Conservation (phyloP, 2,113 vertebrate species). For the Arvicanthis niloticus region DNA sequence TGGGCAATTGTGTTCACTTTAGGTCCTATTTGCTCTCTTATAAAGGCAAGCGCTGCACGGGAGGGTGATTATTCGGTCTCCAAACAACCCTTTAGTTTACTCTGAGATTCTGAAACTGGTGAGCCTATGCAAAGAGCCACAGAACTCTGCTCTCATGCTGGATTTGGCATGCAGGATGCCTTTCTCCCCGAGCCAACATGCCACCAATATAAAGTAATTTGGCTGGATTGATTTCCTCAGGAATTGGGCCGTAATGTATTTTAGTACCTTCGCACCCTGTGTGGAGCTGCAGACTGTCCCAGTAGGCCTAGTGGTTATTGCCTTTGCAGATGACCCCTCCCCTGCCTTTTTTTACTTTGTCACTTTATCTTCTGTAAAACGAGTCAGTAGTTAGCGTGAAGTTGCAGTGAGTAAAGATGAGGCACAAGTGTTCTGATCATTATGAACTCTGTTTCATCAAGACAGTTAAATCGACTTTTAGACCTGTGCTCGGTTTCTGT, state of each 20-base stretch:
- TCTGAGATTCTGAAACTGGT: background rate
- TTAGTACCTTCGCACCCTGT: background rate
- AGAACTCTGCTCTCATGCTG: background rate
- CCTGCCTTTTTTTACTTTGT: background rate
- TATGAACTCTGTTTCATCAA: background rate
- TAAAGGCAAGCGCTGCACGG: conserved; percentile 40
- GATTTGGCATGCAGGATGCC: conserved; percentile 1
- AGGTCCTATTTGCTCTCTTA: conserved; percentile 46
- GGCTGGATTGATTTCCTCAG: conserved; percentile 64
- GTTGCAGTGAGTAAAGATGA: background rate
- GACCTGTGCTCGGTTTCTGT: background rate
- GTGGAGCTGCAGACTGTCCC: background rate
- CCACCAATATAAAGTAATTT: conserved; percentile 49
- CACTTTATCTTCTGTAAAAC: conserved; percentile 42
- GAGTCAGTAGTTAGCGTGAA: background rate
- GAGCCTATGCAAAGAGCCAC: background rate
- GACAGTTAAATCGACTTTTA: background rate
- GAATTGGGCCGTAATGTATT: conserved; percentile 30
- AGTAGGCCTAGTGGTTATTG: background rate
- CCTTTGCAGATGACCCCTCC: background rate
- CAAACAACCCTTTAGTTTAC: background rate
- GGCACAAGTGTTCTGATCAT: background rate
- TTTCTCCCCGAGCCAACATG: background rate
- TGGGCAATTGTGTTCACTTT: conserved; percentile 55
- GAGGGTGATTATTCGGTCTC: conserved; percentile 44